Evolutionary conservation across 2,113 vertebrate species (phyloP), one percentile per base, ranked within the genome.

Genomic region (Cyanoderma ruficeps): DNA sequence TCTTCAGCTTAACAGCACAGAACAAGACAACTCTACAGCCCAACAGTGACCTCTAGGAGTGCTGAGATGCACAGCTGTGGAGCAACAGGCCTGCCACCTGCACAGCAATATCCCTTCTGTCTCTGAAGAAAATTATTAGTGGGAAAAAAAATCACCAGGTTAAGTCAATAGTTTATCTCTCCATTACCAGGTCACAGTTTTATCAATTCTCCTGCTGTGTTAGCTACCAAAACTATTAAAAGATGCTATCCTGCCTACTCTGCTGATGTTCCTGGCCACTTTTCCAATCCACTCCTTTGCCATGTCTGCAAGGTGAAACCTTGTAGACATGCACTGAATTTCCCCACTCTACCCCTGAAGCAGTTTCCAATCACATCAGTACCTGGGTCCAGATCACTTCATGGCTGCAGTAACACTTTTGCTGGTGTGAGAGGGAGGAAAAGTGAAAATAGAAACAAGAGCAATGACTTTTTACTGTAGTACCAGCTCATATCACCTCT

Each of bases 21-120:
- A 87, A 12, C 31, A 55, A 4, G 33, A 37, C 42, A 59, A 46
- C 75, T 77, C 59, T 27, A n/a, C 2, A 87, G 76, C 56, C 76
- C 91, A 90, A 71, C 52, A 83, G 85, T 79, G 93, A 87, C 90
- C 89, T 87, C 90, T 57, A 90, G 71, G 85, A 92, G 71, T 11
- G 55, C 11, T 0, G 6, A 65, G 74, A 44, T 35, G 74, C 37
- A 85, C 6, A 87, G 53, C 60, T 64, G 33, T 7, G 64, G 10
- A 55, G 64, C 46, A 74, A n/a, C 1, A 6, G 52, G 50, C 60
- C 61, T 49, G 72, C 47, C 61, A 50, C 63, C 30, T 78, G 24
- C 65, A 78, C n/a, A 76, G 65, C 27, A 68, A 46, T 25, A 42
- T 13, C 44, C 30, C 46, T 68, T 53, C 69, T 55, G 55, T 55